phyloP scores from a whole-genome alignment of 2,113 vertebrate species.

The Microcebus murinus region DNA sequence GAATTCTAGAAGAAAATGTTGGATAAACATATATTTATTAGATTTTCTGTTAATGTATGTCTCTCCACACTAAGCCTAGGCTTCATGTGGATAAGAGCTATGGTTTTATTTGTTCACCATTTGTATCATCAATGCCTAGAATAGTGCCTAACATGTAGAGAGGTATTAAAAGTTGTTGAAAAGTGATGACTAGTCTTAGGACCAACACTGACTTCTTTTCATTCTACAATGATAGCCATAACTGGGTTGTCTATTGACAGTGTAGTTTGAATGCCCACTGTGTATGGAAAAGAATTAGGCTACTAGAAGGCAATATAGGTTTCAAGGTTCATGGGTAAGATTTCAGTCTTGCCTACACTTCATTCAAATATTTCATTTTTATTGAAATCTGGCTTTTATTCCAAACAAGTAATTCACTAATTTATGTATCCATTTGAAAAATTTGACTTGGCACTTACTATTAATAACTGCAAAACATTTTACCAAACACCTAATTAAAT shows the following conservation, averaged over 20 bases:
- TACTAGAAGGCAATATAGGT: neutral
- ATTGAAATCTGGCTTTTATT: neutral
- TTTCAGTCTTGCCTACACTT: neutral
- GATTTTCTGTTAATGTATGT: neutral
- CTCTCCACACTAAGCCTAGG: neutral
- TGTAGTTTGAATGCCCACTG: neutral
- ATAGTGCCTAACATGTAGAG: neutral
- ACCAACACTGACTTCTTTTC: neutral
- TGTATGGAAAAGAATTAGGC: neutral
- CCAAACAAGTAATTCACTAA: neutral
- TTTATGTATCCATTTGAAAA: neutral
- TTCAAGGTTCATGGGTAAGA: neutral
- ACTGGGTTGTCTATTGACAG: neutral
- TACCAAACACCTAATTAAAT: constrained; percentile 8
- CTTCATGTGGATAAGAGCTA: neutral
- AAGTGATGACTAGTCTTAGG: neutral
- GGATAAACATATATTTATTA: no score
- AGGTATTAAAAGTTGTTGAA: neutral
- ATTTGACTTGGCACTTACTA: constrained; percentile 47
- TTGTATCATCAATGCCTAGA: neutral
- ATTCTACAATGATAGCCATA: neutral
- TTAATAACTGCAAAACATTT: constrained; percentile 39
- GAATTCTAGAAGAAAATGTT: no score
- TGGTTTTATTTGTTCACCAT: neutral
- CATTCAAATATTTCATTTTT: neutral